Conservation (phyloP, 2,888 invertebrate species). For the Polietes domitor region DNA sequence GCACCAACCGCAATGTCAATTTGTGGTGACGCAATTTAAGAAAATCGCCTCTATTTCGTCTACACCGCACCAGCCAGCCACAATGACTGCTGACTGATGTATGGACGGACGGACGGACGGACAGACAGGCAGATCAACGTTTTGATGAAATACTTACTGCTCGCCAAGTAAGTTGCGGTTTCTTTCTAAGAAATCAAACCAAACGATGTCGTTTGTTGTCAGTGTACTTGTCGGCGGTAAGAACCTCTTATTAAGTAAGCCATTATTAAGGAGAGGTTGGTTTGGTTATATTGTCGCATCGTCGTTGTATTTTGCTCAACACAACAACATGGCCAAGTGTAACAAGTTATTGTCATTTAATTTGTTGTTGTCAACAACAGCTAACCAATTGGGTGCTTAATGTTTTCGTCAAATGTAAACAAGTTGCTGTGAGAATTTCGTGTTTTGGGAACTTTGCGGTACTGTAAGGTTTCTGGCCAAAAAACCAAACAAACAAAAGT, state of each 20-base stretch:
- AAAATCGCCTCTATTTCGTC: slow-evolving; percentile 17
- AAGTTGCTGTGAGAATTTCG: neutral
- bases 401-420: slow-evolving; percentile 13
- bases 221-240: neutral
- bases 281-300: neutral
- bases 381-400: neutral
- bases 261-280: slow-evolving; percentile 50
- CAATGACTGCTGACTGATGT: neutral
- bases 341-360: slow-evolving; percentile 54
- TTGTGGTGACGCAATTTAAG: slow-evolving; percentile 65
- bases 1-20: slow-evolving; percentile 66
- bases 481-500: neutral
- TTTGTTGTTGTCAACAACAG: slow-evolving; percentile 41
- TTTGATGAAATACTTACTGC: neutral
- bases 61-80: slow-evolving; percentile 6
- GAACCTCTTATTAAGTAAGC: slow-evolving; percentile 45
- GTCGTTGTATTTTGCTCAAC: neutral
- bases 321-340: neutral
- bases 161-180: slow-evolving; percentile 26
- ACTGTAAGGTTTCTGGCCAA: slow-evolving; percentile 25
- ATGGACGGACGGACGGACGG: neutral
- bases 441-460: slow-evolving; percentile 1
- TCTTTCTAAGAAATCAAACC: neutral
- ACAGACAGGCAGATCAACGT: neutral
- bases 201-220: neutral